Conservation (phyloP, 1,140 invertebrate genomes). For the Lordiphosa stackelbergi region DNA sequence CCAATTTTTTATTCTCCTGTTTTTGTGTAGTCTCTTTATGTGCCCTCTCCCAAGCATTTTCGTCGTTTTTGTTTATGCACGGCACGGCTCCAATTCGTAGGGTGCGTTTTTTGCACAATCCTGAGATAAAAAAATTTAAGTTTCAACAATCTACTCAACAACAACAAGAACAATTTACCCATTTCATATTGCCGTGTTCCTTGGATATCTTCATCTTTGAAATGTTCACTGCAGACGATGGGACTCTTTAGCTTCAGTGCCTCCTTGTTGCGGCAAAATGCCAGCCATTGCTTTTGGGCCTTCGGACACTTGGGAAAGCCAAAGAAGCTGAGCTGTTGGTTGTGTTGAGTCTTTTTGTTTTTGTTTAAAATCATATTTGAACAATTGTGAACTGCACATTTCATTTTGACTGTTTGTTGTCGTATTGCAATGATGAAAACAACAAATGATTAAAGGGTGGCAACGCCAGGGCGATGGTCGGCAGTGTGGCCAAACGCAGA, state of each 20-base stretch:
- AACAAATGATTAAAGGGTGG: too few relatives aligned
- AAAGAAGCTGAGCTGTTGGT: conserved; percentile 38
- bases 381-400: conserved; percentile 44
- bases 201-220: conserved; percentile 56
- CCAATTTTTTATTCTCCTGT: conserved; percentile 25
- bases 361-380: conserved; percentile 24
- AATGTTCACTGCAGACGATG: conserved; percentile 52
- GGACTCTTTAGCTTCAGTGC: conserved; percentile 35
- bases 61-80: conserved; percentile 19
- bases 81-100: conserved; percentile 28
- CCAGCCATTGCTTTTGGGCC: conserved; percentile 18
- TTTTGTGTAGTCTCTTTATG: conserved; percentile 10
- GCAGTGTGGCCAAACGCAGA: too few relatives aligned
- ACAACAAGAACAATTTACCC: conserved; percentile 25
- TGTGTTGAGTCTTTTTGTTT: conserved; percentile 3
- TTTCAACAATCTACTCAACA: too few relatives aligned
- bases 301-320: conserved; percentile 45
- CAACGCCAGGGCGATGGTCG: too few relatives aligned
- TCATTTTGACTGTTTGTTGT: conserved; percentile 29
- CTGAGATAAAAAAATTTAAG: neutral
- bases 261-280: conserved; percentile 20
- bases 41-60: conserved; percentile 13
- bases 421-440: too few relatives aligned
- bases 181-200: conserved; percentile 54
- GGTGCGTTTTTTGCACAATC: conserved; percentile 26